A percentile compares a stretch with the other conserved stretches of the same genome.
phyloP scores from a whole-genome alignment of 2,113 vertebrate genomes.

The Capricornis sumatraensis region DNA sequence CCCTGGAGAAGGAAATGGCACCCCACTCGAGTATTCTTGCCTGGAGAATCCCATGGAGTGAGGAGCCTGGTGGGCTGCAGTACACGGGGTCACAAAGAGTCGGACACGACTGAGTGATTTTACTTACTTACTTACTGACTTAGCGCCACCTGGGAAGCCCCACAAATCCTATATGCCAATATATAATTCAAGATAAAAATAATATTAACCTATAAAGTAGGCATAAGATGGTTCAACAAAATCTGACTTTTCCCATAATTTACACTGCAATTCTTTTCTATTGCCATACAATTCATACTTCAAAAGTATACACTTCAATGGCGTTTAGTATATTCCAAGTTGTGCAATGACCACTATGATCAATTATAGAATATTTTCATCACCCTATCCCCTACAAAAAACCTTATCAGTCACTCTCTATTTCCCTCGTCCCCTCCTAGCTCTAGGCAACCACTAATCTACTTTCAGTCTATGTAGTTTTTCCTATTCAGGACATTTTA shows the following conservation, averaged over 20 bases:
- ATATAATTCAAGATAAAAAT: neutral
- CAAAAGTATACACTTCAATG: neutral
- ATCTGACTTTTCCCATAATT: neutral
- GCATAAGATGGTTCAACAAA: neutral
- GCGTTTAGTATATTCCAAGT: neutral
- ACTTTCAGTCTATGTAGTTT: neutral
- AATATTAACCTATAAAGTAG: constrained; percentile 20
- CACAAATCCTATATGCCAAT: neutral
- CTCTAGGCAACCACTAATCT: neutral
- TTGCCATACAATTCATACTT: neutral
- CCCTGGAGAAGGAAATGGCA: too few species aligned
- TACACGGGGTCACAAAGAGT: too few species aligned
- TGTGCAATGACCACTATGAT: neutral
- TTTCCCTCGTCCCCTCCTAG: neutral
- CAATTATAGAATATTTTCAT: constrained; percentile 21
- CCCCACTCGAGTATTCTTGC: too few species aligned
- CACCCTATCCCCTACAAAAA: neutral
- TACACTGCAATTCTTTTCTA: neutral
- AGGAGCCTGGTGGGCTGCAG: too few species aligned
- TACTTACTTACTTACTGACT: too few species aligned
- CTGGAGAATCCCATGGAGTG: too few species aligned
- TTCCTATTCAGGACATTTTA: constrained; percentile 14
- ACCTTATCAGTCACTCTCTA: neutral
- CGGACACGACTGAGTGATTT: too few species aligned
- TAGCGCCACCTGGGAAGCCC: neutral